Percentiles rank a stretch among this genome's conserved stretches.
These are phyloP conservation scores for Dipus sagitta DNA, from an alignment of 2,797 vertebrate species.

Conservation along the genomic window DNA sequence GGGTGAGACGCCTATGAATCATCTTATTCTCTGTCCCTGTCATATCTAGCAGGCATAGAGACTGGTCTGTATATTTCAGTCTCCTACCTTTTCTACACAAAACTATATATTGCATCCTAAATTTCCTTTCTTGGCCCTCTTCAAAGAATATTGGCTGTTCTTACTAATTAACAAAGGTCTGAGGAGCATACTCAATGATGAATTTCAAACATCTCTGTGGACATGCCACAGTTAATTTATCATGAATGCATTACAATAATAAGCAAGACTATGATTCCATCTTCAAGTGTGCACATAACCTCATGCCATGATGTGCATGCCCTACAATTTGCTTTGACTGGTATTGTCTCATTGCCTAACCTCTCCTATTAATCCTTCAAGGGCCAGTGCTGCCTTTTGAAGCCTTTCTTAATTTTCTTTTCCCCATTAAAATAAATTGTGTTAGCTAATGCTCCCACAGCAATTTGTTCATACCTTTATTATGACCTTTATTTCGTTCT, in stretches of 20 bases:
- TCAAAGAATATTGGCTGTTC: conserved; percentile 28
- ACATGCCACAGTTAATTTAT: neutral
- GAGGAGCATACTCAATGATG: conserved; percentile 21
- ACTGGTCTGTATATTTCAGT: neutral
- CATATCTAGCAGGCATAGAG: conserved; percentile 26
- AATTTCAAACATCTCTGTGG: neutral
- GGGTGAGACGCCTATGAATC: neutral
- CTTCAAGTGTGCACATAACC: neutral
- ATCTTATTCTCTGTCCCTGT: neutral
- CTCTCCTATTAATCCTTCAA: conserved; percentile 61
- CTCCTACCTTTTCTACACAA: neutral
- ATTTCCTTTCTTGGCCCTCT: conserved; percentile 15
- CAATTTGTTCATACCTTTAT: conserved; percentile 55
- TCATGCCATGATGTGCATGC: neutral
- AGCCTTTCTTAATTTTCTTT: conserved; percentile 64
- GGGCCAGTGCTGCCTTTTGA: conserved; percentile 14
- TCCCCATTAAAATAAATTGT: conserved; percentile 70
- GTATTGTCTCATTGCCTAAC: neutral
- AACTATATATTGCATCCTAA: neutral
- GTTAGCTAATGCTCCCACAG: conserved; percentile 50
- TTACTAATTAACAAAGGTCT: conserved; percentile 31
- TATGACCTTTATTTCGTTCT: conserved; percentile 64
- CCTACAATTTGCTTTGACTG: neutral
- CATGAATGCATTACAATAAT: neutral
- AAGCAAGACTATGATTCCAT: neutral